Base-by-base conservation (phyloP, 2,888 invertebrate genomes). In the Callinectes sapidus region DNA sequence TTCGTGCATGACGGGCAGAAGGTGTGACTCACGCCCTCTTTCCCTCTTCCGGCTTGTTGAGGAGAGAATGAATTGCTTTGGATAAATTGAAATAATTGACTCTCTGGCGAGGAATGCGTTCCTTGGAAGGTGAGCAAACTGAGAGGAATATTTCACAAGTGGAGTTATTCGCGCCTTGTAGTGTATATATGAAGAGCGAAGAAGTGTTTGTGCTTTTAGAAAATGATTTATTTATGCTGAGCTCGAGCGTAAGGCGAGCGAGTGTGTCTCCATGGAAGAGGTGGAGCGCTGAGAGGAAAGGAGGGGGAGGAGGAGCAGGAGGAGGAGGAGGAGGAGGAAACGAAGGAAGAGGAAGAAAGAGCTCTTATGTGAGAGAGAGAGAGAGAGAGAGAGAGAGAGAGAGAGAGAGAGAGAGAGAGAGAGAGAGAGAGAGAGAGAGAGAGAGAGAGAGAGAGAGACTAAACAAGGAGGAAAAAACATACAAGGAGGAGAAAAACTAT, bases 121-220 rank as follows among this genome's bases (percentile, higher is more conserved):
- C 81, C 35, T 35, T 32, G 81, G 81, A 81, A 35, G 32, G n/a
- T 10, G 35, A 81, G 14, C 35, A 81, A 81, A 81, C 35, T 81
- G 16, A 35, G 81, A 81, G 81, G 35, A 81, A 81, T 81, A 81
- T 81, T 81, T 81, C 81, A 81, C 81, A 81, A 81, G 81, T 81
- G 81, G 81, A 16, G 81, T 81, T 81, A 81, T 81, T 81, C 35
- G 81, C 81, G 81, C 35, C 81, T 81, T 81, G 81, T 81, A 81
- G 81, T 81, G 81, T 81, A 81, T 81, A 81, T 81, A 14, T 81
- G 81, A 81, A 81, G 81, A 81, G 81, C 35, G 32, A 35, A 81
- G 81, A 81, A 81, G 81, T 81, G 81, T 81, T 81, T 81, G 81
- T 81, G 81, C 81, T 81, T 81, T 81, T 81, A 81, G 81, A 81